phyloP scores from a whole-genome alignment of 92 coral and sea anemone species.

The Montipora capitata region DNA sequence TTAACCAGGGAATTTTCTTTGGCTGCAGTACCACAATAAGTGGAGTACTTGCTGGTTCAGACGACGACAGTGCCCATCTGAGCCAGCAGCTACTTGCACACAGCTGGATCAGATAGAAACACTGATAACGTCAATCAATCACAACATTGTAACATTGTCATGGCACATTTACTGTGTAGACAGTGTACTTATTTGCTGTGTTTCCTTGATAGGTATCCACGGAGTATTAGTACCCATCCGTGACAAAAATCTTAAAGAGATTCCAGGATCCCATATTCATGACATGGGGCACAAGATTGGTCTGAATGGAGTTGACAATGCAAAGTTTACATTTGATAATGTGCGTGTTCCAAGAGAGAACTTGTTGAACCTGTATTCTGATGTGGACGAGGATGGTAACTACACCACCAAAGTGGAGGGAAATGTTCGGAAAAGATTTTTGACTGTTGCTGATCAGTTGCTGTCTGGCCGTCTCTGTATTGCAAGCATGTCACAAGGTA shows the following conservation, averaged over 20 bases:
- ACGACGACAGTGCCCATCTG: too few species aligned
- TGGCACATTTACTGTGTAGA: too few species aligned
- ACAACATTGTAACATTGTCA: too few species aligned
- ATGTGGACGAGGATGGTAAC: slow-evolving; percentile 87
- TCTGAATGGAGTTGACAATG: slow-evolving; percentile 94
- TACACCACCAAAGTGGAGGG: slow-evolving; percentile 85
- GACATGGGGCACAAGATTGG: slow-evolving; percentile 99
- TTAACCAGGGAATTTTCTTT: too few species aligned
- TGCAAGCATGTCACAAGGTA: slow-evolving; percentile 93
- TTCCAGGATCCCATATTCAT: slow-evolving; percentile 88
- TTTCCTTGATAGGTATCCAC: slow-evolving; percentile 79
- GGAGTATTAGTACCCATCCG: slow-evolving; percentile 93
- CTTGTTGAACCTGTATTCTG: slow-evolving; percentile 88
- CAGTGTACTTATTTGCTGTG: not conserved
- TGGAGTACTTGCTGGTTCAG: too few species aligned
- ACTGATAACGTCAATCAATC: too few species aligned
- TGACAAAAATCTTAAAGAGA: slow-evolving; percentile 81
- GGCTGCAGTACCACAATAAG: too few species aligned
- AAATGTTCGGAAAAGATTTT: slow-evolving; percentile 82
- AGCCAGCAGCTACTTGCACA: too few species aligned
- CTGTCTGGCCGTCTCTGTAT: slow-evolving; percentile 93
- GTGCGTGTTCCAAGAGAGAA: slow-evolving; percentile 93
- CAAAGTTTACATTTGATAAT: slow-evolving; percentile 90
- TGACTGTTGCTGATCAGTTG: slow-evolving; percentile 93
- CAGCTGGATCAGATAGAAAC: too few species aligned